These are phyloP conservation scores for Tenthredo mesomela DNA, from an alignment of 2,888 invertebrate genomes.

Conservation along the genomic window DNA sequence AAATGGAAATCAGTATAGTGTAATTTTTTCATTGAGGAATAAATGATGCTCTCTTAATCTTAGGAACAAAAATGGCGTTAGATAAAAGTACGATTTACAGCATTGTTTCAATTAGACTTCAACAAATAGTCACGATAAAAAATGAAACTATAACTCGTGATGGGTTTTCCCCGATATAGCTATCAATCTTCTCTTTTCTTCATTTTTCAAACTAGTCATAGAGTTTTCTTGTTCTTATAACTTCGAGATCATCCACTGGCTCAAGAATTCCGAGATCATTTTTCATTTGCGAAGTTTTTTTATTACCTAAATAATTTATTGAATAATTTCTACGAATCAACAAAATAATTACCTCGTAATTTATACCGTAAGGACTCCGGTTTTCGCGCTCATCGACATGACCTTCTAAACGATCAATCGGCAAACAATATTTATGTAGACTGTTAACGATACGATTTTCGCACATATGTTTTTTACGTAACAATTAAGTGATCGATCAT, in stretches of 20 bases:
- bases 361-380: neutral
- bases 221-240: neutral
- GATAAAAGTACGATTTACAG: too few species aligned
- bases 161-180: too few species aligned
- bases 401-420: conserved; percentile 8
- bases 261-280: neutral
- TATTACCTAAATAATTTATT: neutral
- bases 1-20: too few species aligned
- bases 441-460: neutral
- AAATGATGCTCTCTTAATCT: too few species aligned
- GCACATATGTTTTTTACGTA: neutral
- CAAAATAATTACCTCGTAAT: neutral
- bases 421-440: neutral
- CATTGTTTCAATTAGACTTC: too few species aligned
- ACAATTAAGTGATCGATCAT: conserved; percentile 44
- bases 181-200: too few species aligned
- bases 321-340: neutral
- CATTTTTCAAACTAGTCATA: neutral
- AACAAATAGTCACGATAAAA: too few species aligned
- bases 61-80: too few species aligned
- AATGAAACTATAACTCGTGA: too few species aligned
- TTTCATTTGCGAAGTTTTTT: neutral
- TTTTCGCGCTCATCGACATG: neutral
- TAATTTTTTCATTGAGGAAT: too few species aligned
- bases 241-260: neutral